Percentiles rank a stretch among this genome's conserved stretches.
Evolutionary conservation across 1,140 invertebrate species (phyloP).

Genomic region (Metaphire vulgaris): DNA sequence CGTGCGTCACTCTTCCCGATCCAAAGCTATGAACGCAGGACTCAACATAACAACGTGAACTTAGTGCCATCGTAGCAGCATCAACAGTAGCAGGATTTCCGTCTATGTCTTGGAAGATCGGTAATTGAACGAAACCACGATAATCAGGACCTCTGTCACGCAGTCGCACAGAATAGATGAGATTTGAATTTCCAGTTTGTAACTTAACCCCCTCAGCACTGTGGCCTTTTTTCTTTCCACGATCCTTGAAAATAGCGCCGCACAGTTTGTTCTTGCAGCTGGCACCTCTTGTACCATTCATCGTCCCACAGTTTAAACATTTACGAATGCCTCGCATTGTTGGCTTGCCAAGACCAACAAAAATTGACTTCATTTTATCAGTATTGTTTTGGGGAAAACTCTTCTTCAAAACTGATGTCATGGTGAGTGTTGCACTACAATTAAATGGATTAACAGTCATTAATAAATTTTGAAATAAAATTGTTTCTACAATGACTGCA

Average conservation of each 20-base stretch:
- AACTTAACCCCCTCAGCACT: slow-evolving; percentile 64
- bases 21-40: slow-evolving; percentile 53
- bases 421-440: too few species aligned
- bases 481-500: too few species aligned
- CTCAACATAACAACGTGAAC: slow-evolving; percentile 64
- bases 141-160: slow-evolving; percentile 65
- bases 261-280: slow-evolving; percentile 72
- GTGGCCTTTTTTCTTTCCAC: slow-evolving; percentile 60
- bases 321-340: slow-evolving; percentile 66
- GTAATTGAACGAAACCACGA: slow-evolving; percentile 68
- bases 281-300: slow-evolving; percentile 67
- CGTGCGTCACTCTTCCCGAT: slow-evolving; percentile 24
- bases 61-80: slow-evolving; percentile 51
- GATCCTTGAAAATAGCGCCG: slow-evolving; percentile 64
- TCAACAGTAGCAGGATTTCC: slow-evolving; percentile 54
- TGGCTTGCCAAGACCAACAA: slow-evolving; percentile 63
- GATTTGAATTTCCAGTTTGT: slow-evolving; percentile 58
- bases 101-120: slow-evolving; percentile 53
- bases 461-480: too few species aligned
- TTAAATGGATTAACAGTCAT: too few species aligned
- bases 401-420: slow-evolving; percentile 28
- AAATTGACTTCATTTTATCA: slow-evolving; percentile 51
- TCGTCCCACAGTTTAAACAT: slow-evolving; percentile 71
- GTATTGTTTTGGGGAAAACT: slow-evolving; percentile 10
- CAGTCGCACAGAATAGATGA: slow-evolving; percentile 66